Evolutionary conservation across 2,113 vertebrate species (phyloP), one percentile per base, ranked within the genome.

Genomic region (Sphyrna mokarran): DNA sequence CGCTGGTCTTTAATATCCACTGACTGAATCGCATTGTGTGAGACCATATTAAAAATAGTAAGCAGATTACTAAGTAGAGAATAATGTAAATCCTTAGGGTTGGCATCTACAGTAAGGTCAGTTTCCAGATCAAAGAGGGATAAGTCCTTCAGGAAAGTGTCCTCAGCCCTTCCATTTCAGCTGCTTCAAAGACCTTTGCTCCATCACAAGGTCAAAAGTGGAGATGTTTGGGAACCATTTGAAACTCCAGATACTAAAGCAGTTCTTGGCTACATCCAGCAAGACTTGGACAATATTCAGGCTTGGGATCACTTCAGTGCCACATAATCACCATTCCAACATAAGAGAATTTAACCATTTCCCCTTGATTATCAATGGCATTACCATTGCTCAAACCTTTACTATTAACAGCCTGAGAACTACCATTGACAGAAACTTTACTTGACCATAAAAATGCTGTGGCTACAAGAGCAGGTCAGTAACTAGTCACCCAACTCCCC

Each of bases 1-100:
- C 14, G 16, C 23, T 6, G 23, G 29, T 33, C 29, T 29, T 33
- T 6, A 90, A 13, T 43, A 43, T 58, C 29, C 29, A 9, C 33
- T 66, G 89, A 66, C 10, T 91, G 61, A 63, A 66, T 37, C 37
- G 29, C 58, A 66, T 66, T 37, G 89, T 2, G 89, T 3, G 6
- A 91, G 58, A 63, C 58, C 61, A 63, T 33, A 91, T 91, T 91
- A 63, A 63, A 37, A n/a, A 14, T n/a, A 61, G 87, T 90, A 90
- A 90, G 61, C 61, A 66, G 89, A 91, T 91, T 91, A 91, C 61
- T 7, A 63, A 91, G 89, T 66, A 91, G 58, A 2, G 61, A 91
- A n/a, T 14, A 91, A 20, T 83, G 80, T 91, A 91, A 66, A 91
- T 91, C 89, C 58, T 66, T 66, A 66, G 4, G 7, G 29, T 63